Percentiles rank a stretch among this genome's conserved stretches.
Evolutionary conservation across 1,140 invertebrate species (phyloP).

Genomic region (Diorhabda carinulata): DNA sequence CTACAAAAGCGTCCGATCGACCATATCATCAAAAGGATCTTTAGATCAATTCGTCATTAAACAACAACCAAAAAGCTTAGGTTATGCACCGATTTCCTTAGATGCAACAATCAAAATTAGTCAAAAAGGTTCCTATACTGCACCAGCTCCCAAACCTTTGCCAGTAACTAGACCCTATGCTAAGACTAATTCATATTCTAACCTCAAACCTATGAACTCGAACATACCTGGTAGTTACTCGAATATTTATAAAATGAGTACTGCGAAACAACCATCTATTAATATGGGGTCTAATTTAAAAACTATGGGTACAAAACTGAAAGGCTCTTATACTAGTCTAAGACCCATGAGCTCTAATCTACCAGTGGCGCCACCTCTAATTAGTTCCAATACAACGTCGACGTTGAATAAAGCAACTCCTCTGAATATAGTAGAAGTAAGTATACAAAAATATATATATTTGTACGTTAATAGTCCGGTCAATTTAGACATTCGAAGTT

Average conservation of each 20-base stretch:
- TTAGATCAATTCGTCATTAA: slow-evolving; percentile 16
- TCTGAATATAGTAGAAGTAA: slow-evolving; percentile 4
- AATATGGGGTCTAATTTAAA: slow-evolving; percentile 35
- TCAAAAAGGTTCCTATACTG: slow-evolving; percentile 17
- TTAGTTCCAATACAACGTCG: slow-evolving; percentile 9
- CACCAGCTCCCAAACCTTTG: slow-evolving; percentile 20
- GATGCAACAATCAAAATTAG: slow-evolving; percentile 22
- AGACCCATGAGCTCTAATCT: slow-evolving; percentile 38
- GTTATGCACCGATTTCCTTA: not conserved
- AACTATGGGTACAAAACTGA: slow-evolving; percentile 34
- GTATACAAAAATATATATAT: not conserved
- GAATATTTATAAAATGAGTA: slow-evolving; percentile 19
- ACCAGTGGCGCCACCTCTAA: slow-evolving; percentile 32
- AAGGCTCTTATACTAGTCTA: slow-evolving; percentile 40
- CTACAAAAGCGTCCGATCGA: slow-evolving; percentile 32
- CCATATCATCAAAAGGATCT: slow-evolving; percentile 16
- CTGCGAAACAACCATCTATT: slow-evolving; percentile 7
- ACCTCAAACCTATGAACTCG: slow-evolving; percentile 20
- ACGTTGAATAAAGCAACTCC: not conserved
- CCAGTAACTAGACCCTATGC: slow-evolving; percentile 18
- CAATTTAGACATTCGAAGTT: no score
- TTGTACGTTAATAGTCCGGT: no score
- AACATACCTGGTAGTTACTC: slow-evolving; percentile 21
- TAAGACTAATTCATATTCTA: slow-evolving; percentile 27
- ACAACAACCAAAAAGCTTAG: slow-evolving; percentile 17